Percentiles rank a stretch among this genome's conserved stretches.
These are phyloP conservation scores for Mustela nigripes DNA, from an alignment of 2,113 vertebrate genomes.

Conservation along the genomic window DNA sequence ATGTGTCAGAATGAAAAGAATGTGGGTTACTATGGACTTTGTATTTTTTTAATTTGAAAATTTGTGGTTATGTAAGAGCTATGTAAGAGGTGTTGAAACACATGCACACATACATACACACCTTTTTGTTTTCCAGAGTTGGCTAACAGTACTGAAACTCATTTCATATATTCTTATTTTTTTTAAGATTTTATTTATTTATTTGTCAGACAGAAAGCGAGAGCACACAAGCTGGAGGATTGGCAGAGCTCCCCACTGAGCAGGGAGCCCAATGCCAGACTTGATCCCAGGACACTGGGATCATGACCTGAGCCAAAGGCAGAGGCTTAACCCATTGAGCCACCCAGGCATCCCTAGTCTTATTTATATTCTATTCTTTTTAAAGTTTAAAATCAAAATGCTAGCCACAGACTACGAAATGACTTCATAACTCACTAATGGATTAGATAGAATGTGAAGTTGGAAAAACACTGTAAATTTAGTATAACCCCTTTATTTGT, in stretches of 20 bases:
- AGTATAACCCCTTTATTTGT: slow-evolving; percentile 35
- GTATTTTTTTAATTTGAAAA: slow-evolving; percentile 23
- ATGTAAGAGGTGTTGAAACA: background rate
- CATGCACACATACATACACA: background rate
- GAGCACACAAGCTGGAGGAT: no score
- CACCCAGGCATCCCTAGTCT: background rate
- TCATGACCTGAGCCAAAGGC: no score
- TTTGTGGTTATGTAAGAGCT: background rate
- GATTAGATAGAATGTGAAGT: slow-evolving; percentile 42
- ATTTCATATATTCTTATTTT: slow-evolving; percentile 24
- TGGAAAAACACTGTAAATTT: slow-evolving; percentile 43
- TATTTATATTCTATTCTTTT: slow-evolving; percentile 19
- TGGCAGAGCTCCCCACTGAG: no score
- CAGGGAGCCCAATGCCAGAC: no score
- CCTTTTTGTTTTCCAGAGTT: slow-evolving; percentile 39
- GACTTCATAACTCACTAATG: background rate
- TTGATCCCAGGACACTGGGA: no score
- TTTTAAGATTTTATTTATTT: no score
- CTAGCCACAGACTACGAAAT: background rate
- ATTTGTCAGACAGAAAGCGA: no score
- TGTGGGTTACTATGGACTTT: background rate
- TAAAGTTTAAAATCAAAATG: background rate
- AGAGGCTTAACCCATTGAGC: no score
- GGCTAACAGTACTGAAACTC: background rate
- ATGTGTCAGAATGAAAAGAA: slow-evolving; percentile 28